Percentiles rank a stretch among this genome's conserved stretches.
Conservation (phyloP, 2,888 invertebrate genomes). For the Harpagoxenus sublaevis region DNA sequence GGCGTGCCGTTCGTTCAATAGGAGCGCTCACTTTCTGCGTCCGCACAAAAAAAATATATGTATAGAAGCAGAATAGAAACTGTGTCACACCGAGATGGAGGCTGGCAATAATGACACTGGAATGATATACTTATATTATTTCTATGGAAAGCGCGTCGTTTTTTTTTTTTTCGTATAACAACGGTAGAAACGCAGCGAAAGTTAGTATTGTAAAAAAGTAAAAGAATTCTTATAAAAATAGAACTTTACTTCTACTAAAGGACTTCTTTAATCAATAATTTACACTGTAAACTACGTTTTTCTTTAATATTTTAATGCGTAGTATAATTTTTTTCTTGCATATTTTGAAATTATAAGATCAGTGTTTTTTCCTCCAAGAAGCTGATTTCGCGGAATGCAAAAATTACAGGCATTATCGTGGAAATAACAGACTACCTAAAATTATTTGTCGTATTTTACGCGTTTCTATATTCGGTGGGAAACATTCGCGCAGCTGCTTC, state of each 20-base stretch:
- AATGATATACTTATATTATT: constrained; percentile 29
- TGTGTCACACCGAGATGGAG: constrained; percentile 35
- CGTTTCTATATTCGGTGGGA: neutral
- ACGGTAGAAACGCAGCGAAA: neutral
- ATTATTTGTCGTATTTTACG: neutral
- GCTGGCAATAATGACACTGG: neutral
- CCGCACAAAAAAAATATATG: constrained; percentile 21
- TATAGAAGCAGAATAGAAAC: constrained; percentile 8
- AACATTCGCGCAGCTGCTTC: neutral
- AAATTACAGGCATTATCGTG: neutral
- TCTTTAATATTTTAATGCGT: neutral
- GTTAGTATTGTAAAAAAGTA: neutral
- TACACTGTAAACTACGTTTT: neutral
- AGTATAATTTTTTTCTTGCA: neutral
- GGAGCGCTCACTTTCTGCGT: constrained; percentile 37
- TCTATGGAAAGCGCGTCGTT: neutral
- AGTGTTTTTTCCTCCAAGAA: neutral
- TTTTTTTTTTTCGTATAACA: neutral
- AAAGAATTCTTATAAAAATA: neutral
- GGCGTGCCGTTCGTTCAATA: constrained; percentile 29
- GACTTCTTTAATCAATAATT: neutral
- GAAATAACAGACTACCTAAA: neutral
- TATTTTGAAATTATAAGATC: neutral
- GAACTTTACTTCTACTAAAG: neutral
- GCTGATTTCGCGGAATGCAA: neutral